Evolutionary conservation across 2,888 invertebrate genomes (phyloP), one percentile per base, ranked within the genome.

Genomic region (Hymenopus coronatus): DNA sequence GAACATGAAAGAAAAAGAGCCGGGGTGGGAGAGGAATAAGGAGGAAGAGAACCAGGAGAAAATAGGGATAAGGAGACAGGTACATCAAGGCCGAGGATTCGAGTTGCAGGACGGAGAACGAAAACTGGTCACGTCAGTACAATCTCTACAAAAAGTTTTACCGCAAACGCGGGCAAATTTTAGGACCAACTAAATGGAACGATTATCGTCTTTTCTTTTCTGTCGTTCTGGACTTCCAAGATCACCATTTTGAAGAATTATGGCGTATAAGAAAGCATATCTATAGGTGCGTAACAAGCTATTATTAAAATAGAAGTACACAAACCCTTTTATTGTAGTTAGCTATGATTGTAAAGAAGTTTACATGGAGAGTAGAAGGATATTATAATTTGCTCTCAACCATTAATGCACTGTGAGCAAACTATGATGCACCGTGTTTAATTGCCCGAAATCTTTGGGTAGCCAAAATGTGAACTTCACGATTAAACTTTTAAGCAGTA

Each of bases 51-150:
- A 81, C 30, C 33, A 84, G 12, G 82, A 70, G 6, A 85, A 28
- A 85, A 54, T 40, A 28, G 83, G 85, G 46, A 88, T 40, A 33
- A 54, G 82, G 40, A 88, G 83, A 88, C 81, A 83, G 27, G 89
- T 40, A 81, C 85, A 86, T 88, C 82, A 70, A 70, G 87, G 85
- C 84, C 54, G 86, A 70, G 54, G 15, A 70, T 70, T 20, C 54
- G 54, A 70, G 85, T 88, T 85, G 87, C 85, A 40, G 54, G 54
- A 82, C 89, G 70, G 83, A 88, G 88, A 85, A 85, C 83, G 46
- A 88, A 85, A 89, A 89, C 89, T 89, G 88, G 89, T 89, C 85
- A 88, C 85, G 84, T 46, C 20, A 84, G 89, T 89, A 89, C 88
- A 89, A 70, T 88, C 46, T 28, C 6, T n/a, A 28, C 89, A 88